Conservation (phyloP, 2,113 vertebrate genomes). For the Hirundichthys speculiger region DNA sequence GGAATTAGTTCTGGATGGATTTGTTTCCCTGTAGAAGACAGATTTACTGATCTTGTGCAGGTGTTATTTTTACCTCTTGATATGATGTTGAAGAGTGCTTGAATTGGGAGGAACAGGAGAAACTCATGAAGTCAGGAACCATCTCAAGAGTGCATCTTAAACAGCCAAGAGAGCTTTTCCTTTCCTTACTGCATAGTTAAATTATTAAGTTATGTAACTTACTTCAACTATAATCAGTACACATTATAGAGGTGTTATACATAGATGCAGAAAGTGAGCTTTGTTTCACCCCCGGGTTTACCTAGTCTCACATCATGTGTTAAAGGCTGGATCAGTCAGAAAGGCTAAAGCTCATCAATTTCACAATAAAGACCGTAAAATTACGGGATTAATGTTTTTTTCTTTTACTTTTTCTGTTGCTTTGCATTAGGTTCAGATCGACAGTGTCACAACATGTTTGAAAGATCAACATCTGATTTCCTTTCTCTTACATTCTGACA, state of each 20-base stretch:
- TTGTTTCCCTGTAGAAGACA: no score
- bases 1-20: not conserved
- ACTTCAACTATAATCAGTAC: conserved; percentile 11
- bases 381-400: not conserved
- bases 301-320: not conserved
- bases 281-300: conserved; percentile 8
- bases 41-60: not conserved
- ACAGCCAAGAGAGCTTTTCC: not conserved
- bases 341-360: not conserved
- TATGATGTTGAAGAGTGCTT: conserved; percentile 5
- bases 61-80: conserved; percentile 1
- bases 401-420: no score
- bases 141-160: conserved; percentile 5
- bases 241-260: conserved; percentile 9
- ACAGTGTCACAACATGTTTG: no score
- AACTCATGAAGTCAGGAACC: conserved; percentile 3
- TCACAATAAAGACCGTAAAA: not conserved
- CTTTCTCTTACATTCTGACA: no score
- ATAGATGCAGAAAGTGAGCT: conserved; percentile 1
- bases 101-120: not conserved
- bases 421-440: no score
- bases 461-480: no score
- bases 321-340: not conserved
- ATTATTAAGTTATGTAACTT: conserved; percentile 6
- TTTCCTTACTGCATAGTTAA: not conserved